These are phyloP conservation scores for Hemistola chrysoprasaria DNA, from an alignment of 2,888 invertebrate species.

Conservation along the genomic window DNA sequence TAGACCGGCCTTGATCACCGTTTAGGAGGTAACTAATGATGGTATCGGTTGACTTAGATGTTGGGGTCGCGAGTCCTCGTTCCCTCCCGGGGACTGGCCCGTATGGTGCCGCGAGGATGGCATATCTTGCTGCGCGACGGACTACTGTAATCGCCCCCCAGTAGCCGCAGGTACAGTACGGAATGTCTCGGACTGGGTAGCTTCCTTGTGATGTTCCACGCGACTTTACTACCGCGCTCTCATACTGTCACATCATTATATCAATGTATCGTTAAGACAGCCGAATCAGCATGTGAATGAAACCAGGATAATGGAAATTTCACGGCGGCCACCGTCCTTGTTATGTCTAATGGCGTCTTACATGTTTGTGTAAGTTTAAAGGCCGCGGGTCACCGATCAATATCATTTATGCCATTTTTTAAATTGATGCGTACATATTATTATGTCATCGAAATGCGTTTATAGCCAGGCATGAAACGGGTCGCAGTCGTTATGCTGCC, in stretches of 20 bases:
- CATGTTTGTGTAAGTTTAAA: not conserved
- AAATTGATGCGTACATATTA: not conserved
- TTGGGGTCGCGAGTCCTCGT: conserved; percentile 80
- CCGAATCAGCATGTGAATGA: conserved; percentile 45
- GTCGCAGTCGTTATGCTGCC: conserved; percentile 23
- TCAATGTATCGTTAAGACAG: conserved; percentile 9
- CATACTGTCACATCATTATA: conserved; percentile 35
- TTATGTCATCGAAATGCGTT: conserved; percentile 31
- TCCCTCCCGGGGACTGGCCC: conserved; percentile 83
- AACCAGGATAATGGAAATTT: conserved; percentile 24
- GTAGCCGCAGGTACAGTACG: conserved; percentile 66
- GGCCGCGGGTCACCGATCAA: too few species aligned
- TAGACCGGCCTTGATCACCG: conserved; percentile 78
- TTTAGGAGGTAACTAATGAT: conserved; percentile 48
- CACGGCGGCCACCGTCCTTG: conserved; percentile 18
- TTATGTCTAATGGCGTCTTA: conserved; percentile 10
- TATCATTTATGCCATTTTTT: too few species aligned
- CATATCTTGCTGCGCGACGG: conserved; percentile 85
- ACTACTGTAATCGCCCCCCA: conserved; percentile 85
- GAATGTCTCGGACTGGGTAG: conserved; percentile 63
- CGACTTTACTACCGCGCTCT: conserved; percentile 24
- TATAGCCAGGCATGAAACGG: conserved; percentile 43
- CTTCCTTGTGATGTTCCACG: conserved; percentile 70
- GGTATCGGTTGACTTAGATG: conserved; percentile 78
- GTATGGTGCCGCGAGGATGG: conserved; percentile 82